phyloP scores from a whole-genome alignment of 2,888 invertebrate genomes.

The Odontocolon sp. region DNA sequence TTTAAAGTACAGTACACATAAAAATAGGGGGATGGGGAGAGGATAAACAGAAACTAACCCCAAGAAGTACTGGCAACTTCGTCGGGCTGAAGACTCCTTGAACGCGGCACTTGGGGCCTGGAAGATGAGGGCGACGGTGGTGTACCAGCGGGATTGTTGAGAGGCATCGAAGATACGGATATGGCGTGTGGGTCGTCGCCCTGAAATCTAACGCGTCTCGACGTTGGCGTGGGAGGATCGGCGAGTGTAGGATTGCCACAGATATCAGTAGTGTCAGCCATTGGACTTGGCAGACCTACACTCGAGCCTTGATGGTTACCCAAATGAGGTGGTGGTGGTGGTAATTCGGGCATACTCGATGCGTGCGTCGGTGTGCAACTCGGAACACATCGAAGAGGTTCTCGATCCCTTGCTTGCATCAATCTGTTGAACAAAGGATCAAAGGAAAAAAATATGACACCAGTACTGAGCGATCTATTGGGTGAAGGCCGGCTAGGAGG shows the following conservation, averaged over 20 bases:
- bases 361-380: conserved; percentile 81
- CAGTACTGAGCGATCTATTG: too few relatives aligned
- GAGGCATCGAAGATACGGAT: conserved; percentile 68
- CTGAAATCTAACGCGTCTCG: conserved; percentile 82
- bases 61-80: conserved; percentile 80
- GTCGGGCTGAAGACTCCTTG: conserved; percentile 83
- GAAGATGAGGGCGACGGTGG: conserved; percentile 78
- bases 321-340: conserved; percentile 76
- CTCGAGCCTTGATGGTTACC: conserved; percentile 58
- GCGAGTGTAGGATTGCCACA: conserved; percentile 58
- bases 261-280: conserved; percentile 58
- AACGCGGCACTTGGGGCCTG: conserved; percentile 81
- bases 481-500: too few relatives aligned
- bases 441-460: too few relatives aligned
- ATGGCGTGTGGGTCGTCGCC: conserved; percentile 75
- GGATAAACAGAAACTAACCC: conserved; percentile 67
- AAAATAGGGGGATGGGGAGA: too few relatives aligned
- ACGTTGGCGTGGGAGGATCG: conserved; percentile 77
- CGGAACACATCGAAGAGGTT: conserved; percentile 82
- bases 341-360: conserved; percentile 86
- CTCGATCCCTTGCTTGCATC: conserved; percentile 83
- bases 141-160: conserved; percentile 68
- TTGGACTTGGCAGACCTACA: conserved; percentile 55
- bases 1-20: too few relatives aligned
- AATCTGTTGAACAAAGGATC: conserved; percentile 79